Conservation (phyloP, 2,888 invertebrate genomes). For the Aricia artaxerxes region DNA sequence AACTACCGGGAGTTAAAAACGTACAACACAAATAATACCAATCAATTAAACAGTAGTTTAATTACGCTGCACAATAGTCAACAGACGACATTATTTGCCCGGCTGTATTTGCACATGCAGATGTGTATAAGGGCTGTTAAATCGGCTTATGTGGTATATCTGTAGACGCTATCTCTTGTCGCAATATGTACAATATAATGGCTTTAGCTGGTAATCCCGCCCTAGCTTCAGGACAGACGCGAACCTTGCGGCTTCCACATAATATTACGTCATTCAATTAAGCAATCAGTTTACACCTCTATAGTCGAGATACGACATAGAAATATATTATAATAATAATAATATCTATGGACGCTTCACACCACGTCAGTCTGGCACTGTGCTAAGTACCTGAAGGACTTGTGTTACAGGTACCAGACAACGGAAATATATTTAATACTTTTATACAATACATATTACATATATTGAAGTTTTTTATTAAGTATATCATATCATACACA, state of each 20-base stretch:
- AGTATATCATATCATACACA: too few species aligned
- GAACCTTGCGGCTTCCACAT: constrained; percentile 22
- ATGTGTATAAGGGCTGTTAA: constrained; percentile 22
- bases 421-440: too few species aligned
- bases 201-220: constrained; percentile 21
- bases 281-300: constrained; percentile 4
- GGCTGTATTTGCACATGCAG: constrained; percentile 1
- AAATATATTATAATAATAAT: too few species aligned
- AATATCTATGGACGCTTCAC: too few species aligned
- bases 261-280: constrained; percentile 13
- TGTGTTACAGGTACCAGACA: too few species aligned
- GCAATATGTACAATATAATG: constrained; percentile 25
- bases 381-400: too few species aligned
- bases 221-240: constrained; percentile 8
- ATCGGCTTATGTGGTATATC: constrained; percentile 20
- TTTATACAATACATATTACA: too few species aligned
- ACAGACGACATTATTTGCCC: constrained; percentile 15
- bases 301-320: not conserved
- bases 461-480: too few species aligned
- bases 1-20: not conserved
- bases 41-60: not conserved
- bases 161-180: constrained; percentile 19
- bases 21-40: not conserved
- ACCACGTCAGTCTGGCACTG: too few species aligned
- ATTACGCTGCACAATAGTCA: not conserved